Evolutionary conservation across 2,888 invertebrate genomes (phyloP).

Genomic region (Cistogaster globosa): DNA sequence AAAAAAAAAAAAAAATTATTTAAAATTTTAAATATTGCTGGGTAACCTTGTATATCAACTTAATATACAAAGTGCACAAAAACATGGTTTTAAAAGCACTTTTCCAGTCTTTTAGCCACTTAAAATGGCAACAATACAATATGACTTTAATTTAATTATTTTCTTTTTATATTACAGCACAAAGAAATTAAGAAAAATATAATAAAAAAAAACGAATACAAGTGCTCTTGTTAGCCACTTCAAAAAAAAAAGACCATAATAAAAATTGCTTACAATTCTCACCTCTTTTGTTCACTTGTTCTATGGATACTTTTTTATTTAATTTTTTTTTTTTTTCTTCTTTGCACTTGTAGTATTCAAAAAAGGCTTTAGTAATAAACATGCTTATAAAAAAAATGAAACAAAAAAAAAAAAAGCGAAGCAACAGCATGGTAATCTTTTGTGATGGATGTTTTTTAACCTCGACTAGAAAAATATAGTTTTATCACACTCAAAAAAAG

Average conservation of each 20-base stretch:
- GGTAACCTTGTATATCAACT: not conserved
- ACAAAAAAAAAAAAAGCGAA: not conserved
- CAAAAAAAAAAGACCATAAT: constrained; percentile 31
- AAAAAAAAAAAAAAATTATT: too few species aligned
- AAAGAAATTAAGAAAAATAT: constrained; percentile 28
- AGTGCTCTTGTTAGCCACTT: constrained; percentile 54
- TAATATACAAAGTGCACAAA: constrained; percentile 43
- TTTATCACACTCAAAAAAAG: too few species aligned
- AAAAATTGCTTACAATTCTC: constrained; percentile 54
- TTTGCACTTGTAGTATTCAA: not conserved
- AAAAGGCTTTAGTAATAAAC: constrained; percentile 26
- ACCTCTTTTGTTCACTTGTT: constrained; percentile 53
- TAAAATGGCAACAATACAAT: constrained; percentile 52
- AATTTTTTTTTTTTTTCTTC: not conserved
- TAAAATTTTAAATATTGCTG: not conserved
- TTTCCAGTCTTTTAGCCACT: constrained; percentile 39
- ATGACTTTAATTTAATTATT: constrained; percentile 65
- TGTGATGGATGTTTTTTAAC: constrained; percentile 3
- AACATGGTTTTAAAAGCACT: constrained; percentile 60
- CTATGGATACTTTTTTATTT: constrained; percentile 1
- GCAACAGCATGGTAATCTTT: not conserved
- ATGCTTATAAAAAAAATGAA: not conserved
- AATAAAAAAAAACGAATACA: constrained; percentile 32
- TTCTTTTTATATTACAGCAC: constrained; percentile 28
- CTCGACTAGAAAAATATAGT: not conserved